Percentiles rank a stretch among this genome's conserved stretches.
Conservation (phyloP, 1,140 invertebrate species). For the Andricus grossulariae region DNA sequence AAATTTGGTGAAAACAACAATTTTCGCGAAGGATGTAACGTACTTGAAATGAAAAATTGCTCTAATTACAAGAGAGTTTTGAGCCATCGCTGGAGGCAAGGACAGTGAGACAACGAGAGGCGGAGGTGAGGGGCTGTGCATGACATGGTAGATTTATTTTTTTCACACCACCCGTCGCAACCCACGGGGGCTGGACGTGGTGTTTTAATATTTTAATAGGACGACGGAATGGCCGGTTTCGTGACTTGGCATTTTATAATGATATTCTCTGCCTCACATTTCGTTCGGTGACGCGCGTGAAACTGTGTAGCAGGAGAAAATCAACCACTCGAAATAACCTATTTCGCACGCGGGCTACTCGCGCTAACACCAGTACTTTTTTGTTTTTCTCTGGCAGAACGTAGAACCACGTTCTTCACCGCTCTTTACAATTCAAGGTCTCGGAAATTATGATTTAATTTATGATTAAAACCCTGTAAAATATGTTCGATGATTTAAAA, state of each 20-base stretch:
- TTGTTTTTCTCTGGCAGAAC: constrained; percentile 29
- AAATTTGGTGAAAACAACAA: background rate
- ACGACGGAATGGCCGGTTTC: constrained; percentile 68
- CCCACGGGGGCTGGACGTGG: constrained; percentile 68
- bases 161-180: constrained; percentile 70
- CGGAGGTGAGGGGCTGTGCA: constrained; percentile 67
- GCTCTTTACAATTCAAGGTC: background rate
- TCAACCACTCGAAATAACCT: constrained; percentile 69
- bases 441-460: too few relatives aligned
- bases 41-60: constrained; percentile 30
- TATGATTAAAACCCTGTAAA: too few relatives aligned
- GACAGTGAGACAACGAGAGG: constrained; percentile 65
- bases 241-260: constrained; percentile 75
- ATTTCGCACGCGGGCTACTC: constrained; percentile 55
- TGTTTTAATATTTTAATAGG: constrained; percentile 77
- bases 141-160: constrained; percentile 75
- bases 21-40: constrained; percentile 7
- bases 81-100: constrained; percentile 42
- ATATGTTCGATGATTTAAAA: too few relatives aligned
- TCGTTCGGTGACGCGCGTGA: constrained; percentile 64
- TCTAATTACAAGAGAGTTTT: constrained; percentile 44
- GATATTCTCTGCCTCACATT: constrained; percentile 74
- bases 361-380: constrained; percentile 42
- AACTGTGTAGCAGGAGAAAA: constrained; percentile 65
- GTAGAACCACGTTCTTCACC: background rate